Evolutionary conservation across 2,113 vertebrate species (phyloP), one percentile per base, ranked within the genome.

Genomic region (Gobiocypris rarus): DNA sequence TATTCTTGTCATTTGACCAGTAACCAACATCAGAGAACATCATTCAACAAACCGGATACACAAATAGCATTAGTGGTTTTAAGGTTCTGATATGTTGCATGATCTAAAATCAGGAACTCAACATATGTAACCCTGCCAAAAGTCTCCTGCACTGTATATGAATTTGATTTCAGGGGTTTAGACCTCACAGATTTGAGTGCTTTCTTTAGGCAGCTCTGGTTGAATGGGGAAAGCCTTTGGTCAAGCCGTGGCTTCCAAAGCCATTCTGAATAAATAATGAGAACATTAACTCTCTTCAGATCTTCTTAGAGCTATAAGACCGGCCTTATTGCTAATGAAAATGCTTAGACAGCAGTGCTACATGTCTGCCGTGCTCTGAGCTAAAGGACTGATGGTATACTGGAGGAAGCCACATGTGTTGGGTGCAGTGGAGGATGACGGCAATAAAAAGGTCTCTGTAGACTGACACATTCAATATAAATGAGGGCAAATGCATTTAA

Each of bases 241-340:
- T 26, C 70, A 74, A 24, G 14, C 70, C 52, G 41, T 75, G 13
- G 38, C 13, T 71, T 15, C 19, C 56, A 31, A 84, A 48, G 50
- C 59, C 52, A 34, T 52, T 87, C 28, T 84, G 26, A 41, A 87
- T 73, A 76, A 83, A 41, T 67, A 82, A 85, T 52, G 81, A 45
- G 58, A 75, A 78, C n/a, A 63, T 65, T n/a, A 54, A 24, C n/a
- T 70, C 19, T 63, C 56, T 34, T 59, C 52, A 75, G 28, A 52
- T 26, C 58, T 9, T n/a, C 31, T 58, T 17, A 73, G 48, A 70
- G 31, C 22, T 41, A 65, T 48, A 41, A 38, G 58, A 69, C 48
- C 13, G 15, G 69, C n/a, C 24, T 82, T 31, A 85, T 75, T 58
- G 77, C 41, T 31, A 22, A 67, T 80, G 50, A 80, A 63, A 87